Base-by-base conservation (phyloP, 2,797 vertebrate genomes). In the Gambusia yucatana region DNA sequence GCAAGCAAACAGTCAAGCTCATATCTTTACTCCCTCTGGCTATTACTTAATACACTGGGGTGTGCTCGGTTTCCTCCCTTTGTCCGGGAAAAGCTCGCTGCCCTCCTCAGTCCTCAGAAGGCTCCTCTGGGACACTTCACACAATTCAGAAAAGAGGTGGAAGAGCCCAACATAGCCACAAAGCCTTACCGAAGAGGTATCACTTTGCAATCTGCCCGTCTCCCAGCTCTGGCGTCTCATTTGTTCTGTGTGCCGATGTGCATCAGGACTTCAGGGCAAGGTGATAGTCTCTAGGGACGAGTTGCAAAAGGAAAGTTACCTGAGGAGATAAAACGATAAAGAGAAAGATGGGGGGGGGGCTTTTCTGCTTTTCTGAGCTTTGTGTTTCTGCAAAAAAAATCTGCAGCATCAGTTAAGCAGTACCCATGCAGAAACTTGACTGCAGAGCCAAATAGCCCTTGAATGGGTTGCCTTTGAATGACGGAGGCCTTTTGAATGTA, bases 171-270 rank as follows among this genome's bases (percentile, higher is more conserved):
- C 88, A 87, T 87, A 82, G 91, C 93, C 92, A 93, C 92, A 93
- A 93, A 94, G 93, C 91, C 89, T 82, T 91, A 92, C 91, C 90
- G 91, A 93, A 96, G 94, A 95, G 91, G 94, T 96, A 96, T 96
- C 95, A 92, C 94, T 95, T 96, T 94, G 92, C 94, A 90, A 92
- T 95, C 91, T 88, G 90, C 88, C 91, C 77, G 81, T 94, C 91
- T 93, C 91, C 89, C 89, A 79, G 89, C 89, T 91, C 89, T 88
- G 93, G 92, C 89, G 83, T 94, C 93, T 94, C 92, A 94, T 95
- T 96, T 96, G 95, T 96, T 96, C 94, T 94, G 92, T 95, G 90
- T 94, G 94, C 91, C 95, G 95, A 96, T 96, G 93, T 94, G 92
- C 95, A 94, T 95, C 92, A 81, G 92, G 93, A 95, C 94, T 94